These are phyloP conservation scores for Probaryconus sp. DNA, from an alignment of 1,140 invertebrate species.

Conservation along the genomic window DNA sequence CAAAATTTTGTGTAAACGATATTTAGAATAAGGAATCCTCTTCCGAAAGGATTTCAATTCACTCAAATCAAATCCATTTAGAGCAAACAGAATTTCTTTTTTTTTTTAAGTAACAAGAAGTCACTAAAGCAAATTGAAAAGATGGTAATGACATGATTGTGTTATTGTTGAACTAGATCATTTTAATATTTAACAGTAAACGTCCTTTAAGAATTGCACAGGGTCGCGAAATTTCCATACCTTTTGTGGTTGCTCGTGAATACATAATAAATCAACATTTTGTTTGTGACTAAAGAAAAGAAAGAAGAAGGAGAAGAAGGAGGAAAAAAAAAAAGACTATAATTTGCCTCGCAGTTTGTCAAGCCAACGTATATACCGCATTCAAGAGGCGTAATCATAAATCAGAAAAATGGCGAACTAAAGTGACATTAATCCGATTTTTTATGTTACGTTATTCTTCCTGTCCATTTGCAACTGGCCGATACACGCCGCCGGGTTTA, in stretches of 20 bases:
- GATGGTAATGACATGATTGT: slow-evolving; percentile 13
- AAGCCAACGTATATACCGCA: slow-evolving; percentile 50
- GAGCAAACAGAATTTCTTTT: no score
- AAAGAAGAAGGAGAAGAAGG: background rate
- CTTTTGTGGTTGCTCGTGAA: slow-evolving; percentile 45
- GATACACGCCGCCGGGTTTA: slow-evolving; percentile 16
- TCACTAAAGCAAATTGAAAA: slow-evolving; percentile 19
- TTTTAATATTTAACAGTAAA: slow-evolving; percentile 29
- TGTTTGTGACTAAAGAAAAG: slow-evolving; percentile 46
- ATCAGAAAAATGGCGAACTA: slow-evolving; percentile 57
- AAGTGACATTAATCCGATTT: slow-evolving; percentile 60
- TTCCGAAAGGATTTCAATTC: no score
- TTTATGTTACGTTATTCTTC: slow-evolving; percentile 54
- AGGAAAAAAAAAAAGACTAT: slow-evolving; percentile 34
- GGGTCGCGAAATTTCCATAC: slow-evolving; percentile 48
- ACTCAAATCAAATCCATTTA: no score
- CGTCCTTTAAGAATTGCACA: slow-evolving; percentile 28
- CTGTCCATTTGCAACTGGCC: slow-evolving; percentile 22
- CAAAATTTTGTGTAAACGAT: no score
- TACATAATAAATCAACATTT: slow-evolving; percentile 57
- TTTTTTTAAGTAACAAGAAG: no score
- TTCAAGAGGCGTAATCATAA: slow-evolving; percentile 57
- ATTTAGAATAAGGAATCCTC: no score
- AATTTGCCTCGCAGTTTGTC: slow-evolving; percentile 62
- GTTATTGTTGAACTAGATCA: slow-evolving; percentile 22